Evolutionary conservation across 2,888 invertebrate species (phyloP).

Genomic region (Nycteola revayana): DNA sequence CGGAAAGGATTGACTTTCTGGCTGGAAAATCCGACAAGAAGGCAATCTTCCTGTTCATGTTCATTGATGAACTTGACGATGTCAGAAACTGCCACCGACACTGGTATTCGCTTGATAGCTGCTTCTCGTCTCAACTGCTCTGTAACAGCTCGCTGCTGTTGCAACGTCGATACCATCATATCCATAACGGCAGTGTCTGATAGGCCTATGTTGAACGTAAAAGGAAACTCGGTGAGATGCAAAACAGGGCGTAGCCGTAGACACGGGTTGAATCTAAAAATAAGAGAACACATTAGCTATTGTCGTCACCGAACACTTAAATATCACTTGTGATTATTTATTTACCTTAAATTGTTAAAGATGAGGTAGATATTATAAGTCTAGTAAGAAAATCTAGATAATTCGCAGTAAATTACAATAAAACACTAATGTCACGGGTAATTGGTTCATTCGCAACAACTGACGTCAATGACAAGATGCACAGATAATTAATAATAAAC

Average conservation of each 20-base stretch:
- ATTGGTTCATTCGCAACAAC: too few species aligned
- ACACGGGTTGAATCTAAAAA: slow-evolving; percentile 36
- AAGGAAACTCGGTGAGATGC: slow-evolving; percentile 53
- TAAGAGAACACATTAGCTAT: slow-evolving; percentile 4
- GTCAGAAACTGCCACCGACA: slow-evolving; percentile 95
- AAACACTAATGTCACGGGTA: neutral
- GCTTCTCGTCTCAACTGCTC: slow-evolving; percentile 97
- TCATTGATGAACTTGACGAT: slow-evolving; percentile 95
- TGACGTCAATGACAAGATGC: too few species aligned
- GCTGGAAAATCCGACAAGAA: slow-evolving; percentile 95
- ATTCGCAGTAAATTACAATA: slow-evolving; percentile 4
- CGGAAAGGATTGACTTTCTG: slow-evolving; percentile 98
- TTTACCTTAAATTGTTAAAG: slow-evolving; percentile 13
- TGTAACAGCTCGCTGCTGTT: slow-evolving; percentile 96
- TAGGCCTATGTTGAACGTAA: slow-evolving; percentile 89
- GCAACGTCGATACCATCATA: slow-evolving; percentile 96
- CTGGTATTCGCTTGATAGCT: slow-evolving; percentile 91
- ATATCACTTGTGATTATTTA: neutral
- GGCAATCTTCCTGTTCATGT: slow-evolving; percentile 95
- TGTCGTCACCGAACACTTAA: too few species aligned
- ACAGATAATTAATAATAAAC: too few species aligned
- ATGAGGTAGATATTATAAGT: slow-evolving; percentile 6
- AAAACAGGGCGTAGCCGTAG: slow-evolving; percentile 74
- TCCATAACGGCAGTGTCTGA: slow-evolving; percentile 95
- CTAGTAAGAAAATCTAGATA: slow-evolving; percentile 1